These are phyloP conservation scores for Archips xylosteana DNA, from an alignment of 2,888 invertebrate species.

Conservation along the genomic window DNA sequence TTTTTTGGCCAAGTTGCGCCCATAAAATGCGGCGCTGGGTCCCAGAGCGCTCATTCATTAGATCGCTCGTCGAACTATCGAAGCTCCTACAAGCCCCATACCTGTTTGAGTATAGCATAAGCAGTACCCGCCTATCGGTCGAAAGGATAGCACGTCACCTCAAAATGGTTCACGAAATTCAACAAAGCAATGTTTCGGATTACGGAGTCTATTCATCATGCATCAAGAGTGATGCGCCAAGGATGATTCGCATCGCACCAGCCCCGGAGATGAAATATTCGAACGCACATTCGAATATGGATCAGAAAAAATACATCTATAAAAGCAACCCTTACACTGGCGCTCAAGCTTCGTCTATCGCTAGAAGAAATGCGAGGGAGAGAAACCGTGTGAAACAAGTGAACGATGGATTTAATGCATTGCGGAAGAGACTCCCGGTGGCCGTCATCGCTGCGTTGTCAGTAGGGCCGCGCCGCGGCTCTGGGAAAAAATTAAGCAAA, in stretches of 20 bases:
- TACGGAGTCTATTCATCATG: constrained; percentile 53
- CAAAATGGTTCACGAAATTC: constrained; percentile 65
- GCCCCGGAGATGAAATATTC: constrained; percentile 74
- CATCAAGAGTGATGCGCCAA: constrained; percentile 56
- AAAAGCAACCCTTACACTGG: constrained; percentile 82
- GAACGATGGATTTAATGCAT: constrained; percentile 95
- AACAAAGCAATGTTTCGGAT: constrained; percentile 50
- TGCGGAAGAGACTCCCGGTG: constrained; percentile 94
- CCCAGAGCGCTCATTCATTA: constrained; percentile 71
- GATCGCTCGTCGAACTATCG: constrained; percentile 59
- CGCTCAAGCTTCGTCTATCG: constrained; percentile 93
- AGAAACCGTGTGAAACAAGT: constrained; percentile 98
- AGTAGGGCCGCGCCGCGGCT: constrained; percentile 89
- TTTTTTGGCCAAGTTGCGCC: constrained; percentile 73
- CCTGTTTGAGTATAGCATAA: constrained; percentile 48
- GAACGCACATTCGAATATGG: constrained; percentile 68
- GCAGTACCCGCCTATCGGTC: constrained; percentile 40
- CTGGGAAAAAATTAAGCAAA: constrained; percentile 94
- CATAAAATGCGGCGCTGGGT: constrained; percentile 69
- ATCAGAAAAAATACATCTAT: constrained; percentile 89
- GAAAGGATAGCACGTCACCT: constrained; percentile 43
- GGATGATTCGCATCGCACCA: constrained; percentile 83
- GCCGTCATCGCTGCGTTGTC: constrained; percentile 89
- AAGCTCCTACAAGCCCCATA: constrained; percentile 54
- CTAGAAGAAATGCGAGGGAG: constrained; percentile 96